A percentile compares a stretch with the other conserved stretches of the same genome.
phyloP scores from a whole-genome alignment of 2,888 invertebrate genomes.

The Diarsia rubi region DNA sequence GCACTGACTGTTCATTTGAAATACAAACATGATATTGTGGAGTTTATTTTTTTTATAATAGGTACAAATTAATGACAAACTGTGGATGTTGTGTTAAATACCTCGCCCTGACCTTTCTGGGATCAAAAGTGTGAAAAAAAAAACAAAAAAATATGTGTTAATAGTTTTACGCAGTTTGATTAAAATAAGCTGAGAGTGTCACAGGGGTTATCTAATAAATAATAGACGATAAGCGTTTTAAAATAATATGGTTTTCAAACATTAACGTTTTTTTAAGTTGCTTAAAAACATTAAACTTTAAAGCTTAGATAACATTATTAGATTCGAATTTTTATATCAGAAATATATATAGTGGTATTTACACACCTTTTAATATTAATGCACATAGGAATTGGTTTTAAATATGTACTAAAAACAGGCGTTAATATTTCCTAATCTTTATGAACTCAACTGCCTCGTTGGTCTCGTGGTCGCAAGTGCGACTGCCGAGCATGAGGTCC shows the following conservation, averaged over 20 bases:
- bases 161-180: conserved; percentile 46
- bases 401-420: neutral
- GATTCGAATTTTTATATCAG: neutral
- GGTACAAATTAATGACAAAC: neutral
- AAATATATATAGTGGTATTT: conserved; percentile 1
- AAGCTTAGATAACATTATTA: neutral
- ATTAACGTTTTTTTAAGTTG: neutral
- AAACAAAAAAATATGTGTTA: conserved; percentile 37
- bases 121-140: conserved; percentile 29
- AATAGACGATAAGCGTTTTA: conserved; percentile 23
- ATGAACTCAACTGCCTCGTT: neutral
- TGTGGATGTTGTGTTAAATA: conserved; percentile 6
- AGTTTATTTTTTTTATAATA: neutral
- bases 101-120: conserved; percentile 19
- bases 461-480: too few species aligned
- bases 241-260: conserved; percentile 6
- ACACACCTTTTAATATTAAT: neutral
- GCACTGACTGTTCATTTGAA: too few species aligned
- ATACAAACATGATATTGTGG: neutral
- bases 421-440: neutral
- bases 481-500: too few species aligned
- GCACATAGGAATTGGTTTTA: neutral
- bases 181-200: conserved; percentile 14
- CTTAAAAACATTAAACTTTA: neutral
- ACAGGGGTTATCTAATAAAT: conserved; percentile 39